These are phyloP conservation scores for Acanthaster planci DNA, from an alignment of 35 echinoderm and acorn worm genomes.

Conservation along the genomic window DNA sequence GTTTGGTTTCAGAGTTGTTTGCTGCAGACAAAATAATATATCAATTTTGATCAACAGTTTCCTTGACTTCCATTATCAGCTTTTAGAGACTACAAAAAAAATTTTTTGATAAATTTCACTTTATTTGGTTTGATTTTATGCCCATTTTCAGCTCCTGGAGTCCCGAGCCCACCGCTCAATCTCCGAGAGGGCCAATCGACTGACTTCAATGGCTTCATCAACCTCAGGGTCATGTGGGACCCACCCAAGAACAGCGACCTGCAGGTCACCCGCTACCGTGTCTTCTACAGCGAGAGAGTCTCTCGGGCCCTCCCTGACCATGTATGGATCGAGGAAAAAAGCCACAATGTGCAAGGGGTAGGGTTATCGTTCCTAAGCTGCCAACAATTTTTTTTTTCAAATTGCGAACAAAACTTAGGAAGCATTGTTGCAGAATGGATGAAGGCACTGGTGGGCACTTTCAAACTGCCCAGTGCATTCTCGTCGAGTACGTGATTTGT, in stretches of 20 bases:
- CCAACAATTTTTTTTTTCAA: too few relatives aligned
- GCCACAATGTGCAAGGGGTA: conserved; percentile 48
- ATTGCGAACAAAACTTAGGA: too few relatives aligned
- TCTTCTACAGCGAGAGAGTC: conserved; percentile 67
- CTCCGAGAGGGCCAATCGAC: conserved; percentile 32
- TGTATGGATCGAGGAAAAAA: conserved; percentile 26
- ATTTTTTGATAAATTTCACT: conserved; percentile 4
- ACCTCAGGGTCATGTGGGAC: conserved; percentile 61
- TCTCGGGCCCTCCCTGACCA: neutral
- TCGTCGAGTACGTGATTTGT: too few relatives aligned
- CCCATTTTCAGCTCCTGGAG: conserved; percentile 53
- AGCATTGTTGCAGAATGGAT: too few relatives aligned
- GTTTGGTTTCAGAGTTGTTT: too few relatives aligned
- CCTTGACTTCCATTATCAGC: too few relatives aligned
- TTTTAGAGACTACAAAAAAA: too few relatives aligned
- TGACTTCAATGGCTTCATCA: conserved; percentile 35
- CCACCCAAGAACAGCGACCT: conserved; percentile 70
- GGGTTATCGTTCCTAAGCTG: neutral
- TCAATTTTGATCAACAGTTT: too few relatives aligned
- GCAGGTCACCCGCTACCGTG: conserved; percentile 48
- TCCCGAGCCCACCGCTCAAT: conserved; percentile 60
- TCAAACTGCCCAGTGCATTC: too few relatives aligned
- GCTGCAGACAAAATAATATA: too few relatives aligned
- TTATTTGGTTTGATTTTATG: neutral
- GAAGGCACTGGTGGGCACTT: too few relatives aligned